Percentiles rank a stretch among this genome's conserved stretches.
These are phyloP conservation scores for Etheostoma cragini DNA, from an alignment of 2,113 vertebrate species.

Conservation along the genomic window DNA sequence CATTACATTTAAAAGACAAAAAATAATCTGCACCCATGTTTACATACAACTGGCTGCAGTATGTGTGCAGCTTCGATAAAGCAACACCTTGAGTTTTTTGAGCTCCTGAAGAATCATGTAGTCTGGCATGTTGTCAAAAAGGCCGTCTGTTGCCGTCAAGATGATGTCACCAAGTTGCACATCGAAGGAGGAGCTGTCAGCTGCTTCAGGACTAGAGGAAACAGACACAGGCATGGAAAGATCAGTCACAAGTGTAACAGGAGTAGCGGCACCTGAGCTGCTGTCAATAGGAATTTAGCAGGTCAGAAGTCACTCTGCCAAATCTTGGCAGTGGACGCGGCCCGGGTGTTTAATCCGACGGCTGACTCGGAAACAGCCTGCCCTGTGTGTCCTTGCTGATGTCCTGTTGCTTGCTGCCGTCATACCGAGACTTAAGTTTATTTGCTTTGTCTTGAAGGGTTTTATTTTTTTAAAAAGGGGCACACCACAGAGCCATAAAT, in stretches of 20 bases:
- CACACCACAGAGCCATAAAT: slow-evolving; percentile 12
- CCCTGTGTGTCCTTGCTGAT: neutral
- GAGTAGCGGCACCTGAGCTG: slow-evolving; percentile 31
- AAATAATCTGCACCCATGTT: neutral
- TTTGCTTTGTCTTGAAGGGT: slow-evolving; percentile 14
- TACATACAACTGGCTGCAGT: neutral
- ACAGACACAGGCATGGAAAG: neutral
- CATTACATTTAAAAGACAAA: neutral
- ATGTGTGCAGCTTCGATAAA: neutral
- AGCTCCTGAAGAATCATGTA: slow-evolving; percentile 99
- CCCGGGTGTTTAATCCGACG: slow-evolving; percentile 38
- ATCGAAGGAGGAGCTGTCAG: slow-evolving; percentile 97
- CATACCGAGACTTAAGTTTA: slow-evolving; percentile 32
- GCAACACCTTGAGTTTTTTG: slow-evolving; percentile 94
- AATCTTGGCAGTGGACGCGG: slow-evolving; percentile 12
- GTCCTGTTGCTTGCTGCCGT: slow-evolving; percentile 27
- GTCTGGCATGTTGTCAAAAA: slow-evolving; percentile 99
- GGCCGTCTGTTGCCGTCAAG: slow-evolving; percentile 94
- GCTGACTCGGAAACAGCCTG: slow-evolving; percentile 21
- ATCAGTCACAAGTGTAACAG: slow-evolving; percentile 44
- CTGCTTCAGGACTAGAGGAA: slow-evolving; percentile 91
- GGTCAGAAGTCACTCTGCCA: slow-evolving; percentile 36
- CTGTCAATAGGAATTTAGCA: slow-evolving; percentile 20
- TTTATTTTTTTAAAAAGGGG: slow-evolving; percentile 35
- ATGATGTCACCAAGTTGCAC: slow-evolving; percentile 99